Evolutionary conservation across 2,888 invertebrate species (phyloP).

Genomic region (Drosophila melanocephala): DNA sequence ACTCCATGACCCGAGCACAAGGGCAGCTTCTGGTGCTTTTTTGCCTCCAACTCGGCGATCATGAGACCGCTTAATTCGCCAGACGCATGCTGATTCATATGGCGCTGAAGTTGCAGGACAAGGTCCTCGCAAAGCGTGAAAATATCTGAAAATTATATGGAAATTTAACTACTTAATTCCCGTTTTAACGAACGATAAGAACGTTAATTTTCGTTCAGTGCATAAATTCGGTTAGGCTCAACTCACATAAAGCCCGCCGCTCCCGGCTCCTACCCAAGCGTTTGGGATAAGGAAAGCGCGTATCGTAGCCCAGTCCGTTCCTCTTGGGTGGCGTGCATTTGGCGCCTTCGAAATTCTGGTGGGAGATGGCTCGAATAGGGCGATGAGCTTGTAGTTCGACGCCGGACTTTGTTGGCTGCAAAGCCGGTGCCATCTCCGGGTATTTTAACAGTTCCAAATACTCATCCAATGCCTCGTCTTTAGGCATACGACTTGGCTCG

Average conservation of each 20-base stretch:
- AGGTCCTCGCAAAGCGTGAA: slow-evolving; percentile 46
- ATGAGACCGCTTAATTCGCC: no score
- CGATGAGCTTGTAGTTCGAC: neutral
- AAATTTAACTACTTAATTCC: neutral
- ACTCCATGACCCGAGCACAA: no score
- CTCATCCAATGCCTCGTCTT: neutral
- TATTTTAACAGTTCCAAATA: rapidly evolving
- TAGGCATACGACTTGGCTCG: no score
- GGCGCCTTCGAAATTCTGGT: neutral
- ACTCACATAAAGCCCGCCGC: slow-evolving; percentile 50
- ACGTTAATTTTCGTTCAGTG: neutral
- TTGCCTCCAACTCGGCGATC: neutral
- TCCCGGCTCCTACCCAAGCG: slow-evolving; percentile 18
- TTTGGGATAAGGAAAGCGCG: slow-evolving; percentile 50
- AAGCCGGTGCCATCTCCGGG: neutral
- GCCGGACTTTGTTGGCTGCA: neutral
- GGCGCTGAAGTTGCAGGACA: slow-evolving; percentile 30
- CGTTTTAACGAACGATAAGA: neutral
- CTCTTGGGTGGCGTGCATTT: slow-evolving; percentile 30
- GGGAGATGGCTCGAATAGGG: neutral
- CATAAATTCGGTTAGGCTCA: neutral
- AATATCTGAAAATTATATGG: slow-evolving; percentile 25
- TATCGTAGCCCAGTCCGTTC: slow-evolving; percentile 47
- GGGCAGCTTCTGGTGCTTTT: neutral
- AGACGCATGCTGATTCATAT: neutral